Evolutionary conservation across 2,113 vertebrate genomes (phyloP), one percentile per base, ranked within the genome.

Genomic region (Perca fluviatilis): DNA sequence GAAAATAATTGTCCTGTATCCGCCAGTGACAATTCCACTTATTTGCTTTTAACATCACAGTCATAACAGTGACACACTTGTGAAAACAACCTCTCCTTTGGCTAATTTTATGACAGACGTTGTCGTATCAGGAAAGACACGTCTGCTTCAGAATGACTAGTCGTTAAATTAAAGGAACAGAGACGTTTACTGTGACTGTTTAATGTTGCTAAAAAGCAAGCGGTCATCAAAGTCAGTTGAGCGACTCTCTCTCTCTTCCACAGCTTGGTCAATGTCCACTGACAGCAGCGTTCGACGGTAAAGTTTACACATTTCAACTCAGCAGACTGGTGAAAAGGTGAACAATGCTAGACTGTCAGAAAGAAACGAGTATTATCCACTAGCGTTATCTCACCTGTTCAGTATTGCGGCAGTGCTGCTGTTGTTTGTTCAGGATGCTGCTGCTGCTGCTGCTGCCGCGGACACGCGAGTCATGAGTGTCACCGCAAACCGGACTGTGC

Each of bases 331-430:
- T 13, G 0, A 61, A 15, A 73, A 46, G 2, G 19, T 10, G 14
- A 23, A 33, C 33, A n/a, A 51, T 0, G 7, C 23, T 14, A 10
- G 1, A 27, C n/a, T 2, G 16, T 5, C 9, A 14, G 5, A 53
- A 13, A 43, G 3, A 62, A 27, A 64, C 0, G 19, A 53, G 40
- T 1, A 11, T 18, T 21, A 23, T 60, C 40, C 51, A 0, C 5
- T 65, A 63, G 70, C 63, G 68, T 33, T 27, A 5, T 0, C 94
- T 95, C 92, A 96, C 95, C 95, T 95, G 91, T 82, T 89, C 87
- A 13, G 46, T 76, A 15, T 36, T 58, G 84, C 85, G 33, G 86
- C 56, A 79, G 74, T 51, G 49, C 67, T 69, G 79, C 53, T 82
- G 86, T 30, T 53, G 65, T 74, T 53, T 64, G 78, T 18, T 61